Percentiles rank a stretch among this genome's conserved stretches.
These are phyloP conservation scores for Coturnix japonica DNA, from an alignment of 2,113 vertebrate species.

Conservation along the genomic window DNA sequence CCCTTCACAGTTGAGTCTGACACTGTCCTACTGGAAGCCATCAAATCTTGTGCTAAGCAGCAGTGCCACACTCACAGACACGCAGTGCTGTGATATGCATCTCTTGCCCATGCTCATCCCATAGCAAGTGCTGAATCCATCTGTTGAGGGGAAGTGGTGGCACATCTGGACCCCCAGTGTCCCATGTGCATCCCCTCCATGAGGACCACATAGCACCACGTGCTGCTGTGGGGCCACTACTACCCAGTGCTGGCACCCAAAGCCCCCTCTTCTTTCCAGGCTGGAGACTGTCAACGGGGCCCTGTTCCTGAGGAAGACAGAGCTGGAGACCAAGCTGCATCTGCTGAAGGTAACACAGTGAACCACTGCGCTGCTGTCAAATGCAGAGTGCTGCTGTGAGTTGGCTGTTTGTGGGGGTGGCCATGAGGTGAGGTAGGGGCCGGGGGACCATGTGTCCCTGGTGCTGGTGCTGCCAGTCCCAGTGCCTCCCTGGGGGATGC, in stretches of 20 bases:
- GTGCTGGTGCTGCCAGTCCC: not conserved
- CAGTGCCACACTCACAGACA: not conserved
- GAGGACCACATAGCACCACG: fast-evolving
- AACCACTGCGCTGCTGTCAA: fast-evolving
- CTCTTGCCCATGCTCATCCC: not conserved
- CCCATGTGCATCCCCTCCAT: fast-evolving
- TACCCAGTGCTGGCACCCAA: not conserved
- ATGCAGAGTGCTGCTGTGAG: not conserved
- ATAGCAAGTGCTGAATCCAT: too few species aligned
- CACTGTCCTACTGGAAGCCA: fast-evolving
- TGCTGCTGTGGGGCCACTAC: too few species aligned
- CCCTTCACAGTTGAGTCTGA: fast-evolving
- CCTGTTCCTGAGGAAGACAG: conserved; percentile 83
- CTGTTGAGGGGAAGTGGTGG: not conserved
- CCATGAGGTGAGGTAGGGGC: not conserved
- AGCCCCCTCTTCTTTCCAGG: conserved; percentile 67
- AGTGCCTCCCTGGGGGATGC: not conserved
- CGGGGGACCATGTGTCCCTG: fast-evolving
- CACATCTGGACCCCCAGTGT: fast-evolving
- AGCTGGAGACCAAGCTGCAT: conserved; percentile 88
- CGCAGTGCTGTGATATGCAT: not conserved
- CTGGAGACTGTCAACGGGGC: conserved; percentile 88
- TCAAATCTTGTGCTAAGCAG: fast-evolving
- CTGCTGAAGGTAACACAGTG: conserved; percentile 84
- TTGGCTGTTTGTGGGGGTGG: fast-evolving